Base-by-base conservation (phyloP, 64 coral and sea anemone genomes). In the Pocillopora damicornis region DNA sequence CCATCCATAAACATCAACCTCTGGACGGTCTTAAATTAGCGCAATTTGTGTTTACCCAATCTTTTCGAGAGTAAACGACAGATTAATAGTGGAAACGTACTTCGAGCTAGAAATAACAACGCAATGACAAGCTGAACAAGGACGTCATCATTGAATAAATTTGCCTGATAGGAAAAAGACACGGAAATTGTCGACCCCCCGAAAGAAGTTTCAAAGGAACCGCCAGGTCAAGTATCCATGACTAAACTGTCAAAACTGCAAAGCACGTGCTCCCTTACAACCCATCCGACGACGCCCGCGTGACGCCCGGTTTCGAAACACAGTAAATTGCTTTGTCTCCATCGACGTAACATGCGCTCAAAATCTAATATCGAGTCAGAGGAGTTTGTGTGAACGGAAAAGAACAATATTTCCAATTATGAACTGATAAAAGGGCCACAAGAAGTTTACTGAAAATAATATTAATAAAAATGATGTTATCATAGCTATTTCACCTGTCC, bases 91-190 rank as follows among this genome's bases (percentile, higher is more conserved):
- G 22, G 77, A 79, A n/a, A 15, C 12, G 38, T 26, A 23, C 10
- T 13, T 22, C 42, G 42, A 51, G 42, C 77, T 17, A 72, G 37
- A 73, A 56, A 83, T 37, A 62, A 64, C 59, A 81, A 83, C 35
- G 20, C 37, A 37, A 25, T 85, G 81, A 85, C 81, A 85, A 68
- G 18, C 72, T 85, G 81, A 85, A 85, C 63, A 71, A 85, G 81
- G 22, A 85, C 81, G 64, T 85, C 81, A 85, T 18, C 20, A 85
- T 73, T 56, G 81, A 68, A 73, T 85, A 85, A 85, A 85, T 73
- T 85, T 65, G 61, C 37, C 65, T 35, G 71, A 85, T 85, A 26
- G 64, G 61, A 57, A 72, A 66, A 22, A 0, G 17, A 20, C 81
- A 85, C 81, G 81, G 81, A 85, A 56, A 71, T 20, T 11, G 37